Percentiles rank a stretch among this genome's conserved stretches.
These are phyloP conservation scores for Elephantulus edwardii DNA, from an alignment of 2,113 vertebrate species.

Conservation along the genomic window DNA sequence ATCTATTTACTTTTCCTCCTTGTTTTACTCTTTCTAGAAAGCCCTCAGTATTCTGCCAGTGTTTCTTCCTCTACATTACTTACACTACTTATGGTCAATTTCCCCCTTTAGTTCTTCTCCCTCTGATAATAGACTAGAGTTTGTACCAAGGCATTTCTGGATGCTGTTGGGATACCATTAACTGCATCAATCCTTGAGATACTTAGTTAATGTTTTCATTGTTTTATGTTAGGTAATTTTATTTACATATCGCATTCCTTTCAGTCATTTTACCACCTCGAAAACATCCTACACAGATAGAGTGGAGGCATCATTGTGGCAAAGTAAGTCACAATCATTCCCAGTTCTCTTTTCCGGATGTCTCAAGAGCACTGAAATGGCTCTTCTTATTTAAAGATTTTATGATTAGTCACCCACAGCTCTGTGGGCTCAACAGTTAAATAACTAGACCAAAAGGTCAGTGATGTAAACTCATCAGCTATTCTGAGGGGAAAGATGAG, in stretches of 20 bases:
- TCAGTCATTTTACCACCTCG: background rate
- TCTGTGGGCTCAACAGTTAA: too few relatives aligned
- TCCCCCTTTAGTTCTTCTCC: background rate
- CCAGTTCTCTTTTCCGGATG: background rate
- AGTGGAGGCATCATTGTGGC: background rate
- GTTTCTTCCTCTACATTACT: background rate
- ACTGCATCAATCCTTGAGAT: background rate
- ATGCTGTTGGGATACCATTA: rapidly evolving
- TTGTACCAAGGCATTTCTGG: background rate
- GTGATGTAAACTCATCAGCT: too few relatives aligned
- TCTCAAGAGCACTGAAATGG: background rate
- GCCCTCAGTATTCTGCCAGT: background rate
- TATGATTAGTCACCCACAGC: background rate
- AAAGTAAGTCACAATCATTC: background rate
- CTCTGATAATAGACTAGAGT: background rate
- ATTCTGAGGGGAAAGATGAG: too few relatives aligned
- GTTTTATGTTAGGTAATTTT: background rate
- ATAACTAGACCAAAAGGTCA: too few relatives aligned
- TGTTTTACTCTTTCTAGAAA: background rate
- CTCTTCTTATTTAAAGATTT: background rate
- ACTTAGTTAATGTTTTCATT: background rate
- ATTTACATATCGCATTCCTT: background rate
- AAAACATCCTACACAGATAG: background rate
- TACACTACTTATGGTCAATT: background rate
- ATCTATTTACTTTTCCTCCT: background rate